These are phyloP conservation scores for Tachystola acroxantha DNA, from an alignment of 2,888 invertebrate species.

Conservation along the genomic window DNA sequence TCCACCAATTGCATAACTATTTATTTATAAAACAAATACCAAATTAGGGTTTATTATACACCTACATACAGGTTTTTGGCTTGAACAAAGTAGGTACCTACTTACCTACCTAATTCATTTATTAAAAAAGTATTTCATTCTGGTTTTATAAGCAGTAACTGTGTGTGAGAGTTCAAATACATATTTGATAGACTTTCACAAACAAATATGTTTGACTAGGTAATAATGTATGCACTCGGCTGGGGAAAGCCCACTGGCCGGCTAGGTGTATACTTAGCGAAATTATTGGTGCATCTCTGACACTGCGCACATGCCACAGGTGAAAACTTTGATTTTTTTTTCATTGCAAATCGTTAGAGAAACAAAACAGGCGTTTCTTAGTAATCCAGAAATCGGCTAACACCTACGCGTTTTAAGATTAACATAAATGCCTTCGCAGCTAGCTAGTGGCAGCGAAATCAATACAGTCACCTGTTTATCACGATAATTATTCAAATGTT, in stretches of 20 bases:
- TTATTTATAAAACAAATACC: no score
- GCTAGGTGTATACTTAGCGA: constrained; percentile 20
- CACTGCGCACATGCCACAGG: constrained; percentile 32
- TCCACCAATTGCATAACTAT: no score
- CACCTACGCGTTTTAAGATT: constrained; percentile 33
- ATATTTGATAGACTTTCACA: no score
- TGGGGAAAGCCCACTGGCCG: constrained; percentile 34
- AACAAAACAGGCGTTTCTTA: constrained; percentile 6
- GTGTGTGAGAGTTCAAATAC: no score
- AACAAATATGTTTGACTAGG: constrained; percentile 24
- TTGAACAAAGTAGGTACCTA: no score
- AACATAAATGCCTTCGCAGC: constrained; percentile 25
- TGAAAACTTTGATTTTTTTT: constrained; percentile 20
- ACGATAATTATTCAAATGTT: constrained; percentile 5
- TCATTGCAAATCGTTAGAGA: constrained; percentile 3
- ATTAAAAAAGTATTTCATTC: no score
- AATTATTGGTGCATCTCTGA: constrained; percentile 57
- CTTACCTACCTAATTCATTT: no score
- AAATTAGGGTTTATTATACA: no score
- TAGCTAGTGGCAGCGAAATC: constrained; percentile 6
- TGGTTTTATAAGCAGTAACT: no score
- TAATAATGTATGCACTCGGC: constrained; percentile 30
- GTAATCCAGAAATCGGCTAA: constrained; percentile 11
- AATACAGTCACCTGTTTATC: constrained; percentile 1
- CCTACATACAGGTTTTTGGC: no score